A percentile compares a stretch with the other conserved stretches of the same genome.
These are phyloP conservation scores for Chionodraco myersi DNA, from an alignment of 2,113 vertebrate species.

Conservation along the genomic window DNA sequence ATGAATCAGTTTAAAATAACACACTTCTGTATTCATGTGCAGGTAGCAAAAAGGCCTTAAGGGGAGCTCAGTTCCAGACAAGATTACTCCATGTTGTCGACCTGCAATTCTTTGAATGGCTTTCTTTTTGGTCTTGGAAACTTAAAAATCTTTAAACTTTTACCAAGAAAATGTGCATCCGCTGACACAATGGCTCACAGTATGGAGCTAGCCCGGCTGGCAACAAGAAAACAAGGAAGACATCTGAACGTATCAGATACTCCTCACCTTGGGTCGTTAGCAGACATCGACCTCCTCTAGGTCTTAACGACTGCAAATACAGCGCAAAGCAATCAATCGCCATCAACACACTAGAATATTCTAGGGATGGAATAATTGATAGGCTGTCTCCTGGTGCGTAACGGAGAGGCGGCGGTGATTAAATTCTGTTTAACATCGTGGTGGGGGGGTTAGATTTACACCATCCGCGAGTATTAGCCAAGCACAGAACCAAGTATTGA, in stretches of 20 bases:
- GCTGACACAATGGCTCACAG: not conserved
- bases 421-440: constrained; percentile 74
- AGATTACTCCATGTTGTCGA: not conserved
- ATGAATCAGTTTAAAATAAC: constrained; percentile 41
- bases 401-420: constrained; percentile 73
- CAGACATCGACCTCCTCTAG: constrained; percentile 73
- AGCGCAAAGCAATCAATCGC: constrained; percentile 75
- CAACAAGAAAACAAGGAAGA: constrained; percentile 30
- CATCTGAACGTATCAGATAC: constrained; percentile 62
- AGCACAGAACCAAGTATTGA: constrained; percentile 60
- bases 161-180: not conserved
- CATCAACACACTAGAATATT: constrained; percentile 75
- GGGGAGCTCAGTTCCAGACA: not conserved
- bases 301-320: constrained; percentile 75
- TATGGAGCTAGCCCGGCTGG: not conserved
- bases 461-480: constrained; percentile 29
- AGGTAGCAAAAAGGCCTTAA: constrained; percentile 6
- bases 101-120: not conserved
- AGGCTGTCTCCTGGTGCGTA: constrained; percentile 70
- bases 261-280: constrained; percentile 74
- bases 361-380: constrained; percentile 76
- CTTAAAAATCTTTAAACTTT: not conserved
- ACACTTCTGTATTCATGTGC: constrained; percentile 8
- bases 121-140: not conserved
- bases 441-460: constrained; percentile 50